Percentiles rank a stretch among this genome's conserved stretches.
These are phyloP conservation scores for Actinostola sp. DNA, from an alignment of 92 coral and sea anemone genomes.

Conservation along the genomic window DNA sequence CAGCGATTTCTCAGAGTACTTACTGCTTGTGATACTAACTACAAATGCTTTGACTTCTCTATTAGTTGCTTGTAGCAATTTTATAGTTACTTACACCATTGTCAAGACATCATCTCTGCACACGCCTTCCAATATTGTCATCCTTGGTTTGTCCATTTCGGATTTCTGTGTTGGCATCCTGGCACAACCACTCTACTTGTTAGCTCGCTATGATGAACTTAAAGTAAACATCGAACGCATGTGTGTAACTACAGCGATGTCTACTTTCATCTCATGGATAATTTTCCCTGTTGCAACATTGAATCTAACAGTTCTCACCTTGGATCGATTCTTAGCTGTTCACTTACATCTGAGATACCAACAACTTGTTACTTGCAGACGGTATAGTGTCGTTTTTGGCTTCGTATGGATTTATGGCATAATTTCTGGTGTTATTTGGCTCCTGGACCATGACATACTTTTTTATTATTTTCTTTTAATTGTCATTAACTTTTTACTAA, in stretches of 20 bases:
- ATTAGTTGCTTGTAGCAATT: conserved; percentile 2
- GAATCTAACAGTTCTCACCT: conserved; percentile 11
- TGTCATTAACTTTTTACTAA: neutral
- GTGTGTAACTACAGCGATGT: conserved; percentile 4
- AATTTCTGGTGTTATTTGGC: neutral
- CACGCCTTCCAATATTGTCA: neutral
- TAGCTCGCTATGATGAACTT: conserved; percentile 2
- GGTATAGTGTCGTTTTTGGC: neutral
- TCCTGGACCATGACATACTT: neutral
- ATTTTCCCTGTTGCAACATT: conserved; percentile 2
- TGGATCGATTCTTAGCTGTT: conserved; percentile 22
- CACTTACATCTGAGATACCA: conserved; percentile 24
- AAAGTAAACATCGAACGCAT: neutral
- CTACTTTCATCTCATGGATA: neutral
- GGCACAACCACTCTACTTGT: conserved; percentile 4
- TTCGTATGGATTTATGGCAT: conserved; percentile 6
- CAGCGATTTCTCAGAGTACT: neutral
- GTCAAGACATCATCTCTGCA: neutral
- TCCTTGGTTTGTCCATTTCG: conserved; percentile 5
- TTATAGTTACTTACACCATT: neutral
- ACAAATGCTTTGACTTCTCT: neutral
- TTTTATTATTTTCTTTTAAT: neutral
- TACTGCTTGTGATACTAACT: neutral
- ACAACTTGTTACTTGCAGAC: conserved; percentile 8
- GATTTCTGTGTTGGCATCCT: conserved; percentile 3